phyloP scores from a whole-genome alignment of 2,888 invertebrate genomes.

The Epirrhoe alternata region DNA sequence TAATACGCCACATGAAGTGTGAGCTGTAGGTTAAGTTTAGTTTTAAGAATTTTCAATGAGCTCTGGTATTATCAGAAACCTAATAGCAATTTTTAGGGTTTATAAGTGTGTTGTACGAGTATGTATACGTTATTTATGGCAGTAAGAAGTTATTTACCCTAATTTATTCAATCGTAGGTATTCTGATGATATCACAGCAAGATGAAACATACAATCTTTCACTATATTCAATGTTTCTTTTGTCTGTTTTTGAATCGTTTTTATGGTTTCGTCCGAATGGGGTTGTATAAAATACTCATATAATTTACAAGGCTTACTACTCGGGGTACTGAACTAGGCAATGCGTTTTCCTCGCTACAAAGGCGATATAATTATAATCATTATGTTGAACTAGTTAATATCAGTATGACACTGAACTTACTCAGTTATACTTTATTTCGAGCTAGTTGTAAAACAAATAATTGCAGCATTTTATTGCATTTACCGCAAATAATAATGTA shows the following conservation, averaged over 20 bases:
- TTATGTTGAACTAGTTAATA: too few relatives aligned
- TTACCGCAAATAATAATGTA: conserved; percentile 8
- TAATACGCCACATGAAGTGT: conserved; percentile 6
- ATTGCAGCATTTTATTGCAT: conserved; percentile 9
- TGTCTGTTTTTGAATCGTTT: not conserved
- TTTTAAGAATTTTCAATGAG: not conserved
- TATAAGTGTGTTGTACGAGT: not conserved
- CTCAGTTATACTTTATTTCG: not conserved
- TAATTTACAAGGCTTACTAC: not conserved
- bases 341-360: not conserved
- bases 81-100: not conserved
- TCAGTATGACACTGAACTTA: not conserved
- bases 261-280: not conserved
- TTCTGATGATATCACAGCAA: not conserved
- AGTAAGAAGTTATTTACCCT: too few relatives aligned
- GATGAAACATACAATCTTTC: conserved; percentile 8
- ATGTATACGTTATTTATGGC: too few relatives aligned
- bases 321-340: not conserved
- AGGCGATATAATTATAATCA: not conserved
- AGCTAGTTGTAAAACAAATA: not conserved
- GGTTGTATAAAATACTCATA: not conserved
- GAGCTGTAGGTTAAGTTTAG: conserved; percentile 15
- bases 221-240: conserved; percentile 4
- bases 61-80: not conserved
- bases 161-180: too few relatives aligned